phyloP scores from a whole-genome alignment of 2,797 vertebrate species.

The Melanotaenia nigrans region DNA sequence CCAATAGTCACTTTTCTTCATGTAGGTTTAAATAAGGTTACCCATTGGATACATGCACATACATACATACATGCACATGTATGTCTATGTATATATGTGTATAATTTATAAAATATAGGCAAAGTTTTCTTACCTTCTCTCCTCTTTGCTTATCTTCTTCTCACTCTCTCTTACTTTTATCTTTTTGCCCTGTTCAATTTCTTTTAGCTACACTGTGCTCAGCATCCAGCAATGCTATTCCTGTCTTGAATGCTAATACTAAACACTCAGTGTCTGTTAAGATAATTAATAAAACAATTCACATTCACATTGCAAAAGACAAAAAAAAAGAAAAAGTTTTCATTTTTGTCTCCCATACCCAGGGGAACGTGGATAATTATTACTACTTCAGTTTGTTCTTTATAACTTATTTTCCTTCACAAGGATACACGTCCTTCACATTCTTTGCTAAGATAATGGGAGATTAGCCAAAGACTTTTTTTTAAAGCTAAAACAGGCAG shows the following conservation, averaged over 20 bases:
- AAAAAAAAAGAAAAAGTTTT: not conserved
- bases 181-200: no score
- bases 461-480: constrained; percentile 3
- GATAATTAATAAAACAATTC: constrained; percentile 26
- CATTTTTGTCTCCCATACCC: constrained; percentile 7
- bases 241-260: not conserved
- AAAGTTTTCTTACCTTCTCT: no score
- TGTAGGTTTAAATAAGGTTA: no score
- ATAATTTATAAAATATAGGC: no score
- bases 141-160: no score
- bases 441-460: constrained; percentile 19
- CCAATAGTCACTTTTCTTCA: no score
- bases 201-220: not conserved
- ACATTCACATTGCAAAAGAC: constrained; percentile 1
- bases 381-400: constrained; percentile 33
- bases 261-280: not conserved
- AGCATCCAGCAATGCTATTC: not conserved
- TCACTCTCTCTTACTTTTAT: no score
- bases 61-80: no score
- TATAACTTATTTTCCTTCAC: not conserved
- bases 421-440: not conserved
- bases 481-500: not conserved
- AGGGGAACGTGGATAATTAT: constrained; percentile 24
- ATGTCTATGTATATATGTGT: no score
- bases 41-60: no score